These are phyloP conservation scores for Epizoanthus stellaris DNA, from an alignment of 92 coral and sea anemone genomes.

Conservation along the genomic window DNA sequence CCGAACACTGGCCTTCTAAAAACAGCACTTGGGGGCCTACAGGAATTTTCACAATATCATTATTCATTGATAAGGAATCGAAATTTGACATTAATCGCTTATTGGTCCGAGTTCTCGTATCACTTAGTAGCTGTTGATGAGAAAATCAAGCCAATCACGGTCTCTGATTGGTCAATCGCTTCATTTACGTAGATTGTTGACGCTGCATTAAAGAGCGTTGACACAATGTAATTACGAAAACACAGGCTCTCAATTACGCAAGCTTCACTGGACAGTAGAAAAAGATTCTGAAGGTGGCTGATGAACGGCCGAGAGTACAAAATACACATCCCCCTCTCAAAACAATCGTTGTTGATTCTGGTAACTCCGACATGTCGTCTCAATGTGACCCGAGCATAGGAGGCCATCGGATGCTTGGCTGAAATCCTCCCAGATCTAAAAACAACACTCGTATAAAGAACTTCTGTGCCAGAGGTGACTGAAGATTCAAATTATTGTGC, in stretches of 20 bases:
- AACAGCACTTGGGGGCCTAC: slow-evolving; percentile 94
- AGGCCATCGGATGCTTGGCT: not conserved
- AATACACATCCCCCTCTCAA: slow-evolving; percentile 72
- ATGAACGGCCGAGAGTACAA: slow-evolving; percentile 71
- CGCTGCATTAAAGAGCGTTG: slow-evolving; percentile 94
- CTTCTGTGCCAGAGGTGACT: slow-evolving; percentile 14
- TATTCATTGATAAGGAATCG: slow-evolving; percentile 94
- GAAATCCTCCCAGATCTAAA: slow-evolving; percentile 6
- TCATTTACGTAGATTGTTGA: slow-evolving; percentile 97
- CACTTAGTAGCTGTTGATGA: slow-evolving; percentile 96
- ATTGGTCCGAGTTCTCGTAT: slow-evolving; percentile 96
- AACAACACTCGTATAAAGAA: slow-evolving; percentile 4
- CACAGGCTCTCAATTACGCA: slow-evolving; percentile 95
- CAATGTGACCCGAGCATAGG: not conserved
- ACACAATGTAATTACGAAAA: slow-evolving; percentile 96
- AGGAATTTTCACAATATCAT: slow-evolving; percentile 98
- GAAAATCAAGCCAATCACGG: slow-evolving; percentile 91
- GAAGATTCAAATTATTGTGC: slow-evolving; percentile 15
- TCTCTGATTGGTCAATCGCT: slow-evolving; percentile 80
- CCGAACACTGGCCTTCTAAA: slow-evolving; percentile 80
- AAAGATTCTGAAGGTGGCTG: slow-evolving; percentile 20
- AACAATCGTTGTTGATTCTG: slow-evolving; percentile 81
- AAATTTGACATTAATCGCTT: slow-evolving; percentile 96
- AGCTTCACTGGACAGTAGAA: slow-evolving; percentile 34
- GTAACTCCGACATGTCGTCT: not conserved